phyloP scores from a whole-genome alignment of 2,797 vertebrate species.

The Enteromius thamalakanensis region DNA sequence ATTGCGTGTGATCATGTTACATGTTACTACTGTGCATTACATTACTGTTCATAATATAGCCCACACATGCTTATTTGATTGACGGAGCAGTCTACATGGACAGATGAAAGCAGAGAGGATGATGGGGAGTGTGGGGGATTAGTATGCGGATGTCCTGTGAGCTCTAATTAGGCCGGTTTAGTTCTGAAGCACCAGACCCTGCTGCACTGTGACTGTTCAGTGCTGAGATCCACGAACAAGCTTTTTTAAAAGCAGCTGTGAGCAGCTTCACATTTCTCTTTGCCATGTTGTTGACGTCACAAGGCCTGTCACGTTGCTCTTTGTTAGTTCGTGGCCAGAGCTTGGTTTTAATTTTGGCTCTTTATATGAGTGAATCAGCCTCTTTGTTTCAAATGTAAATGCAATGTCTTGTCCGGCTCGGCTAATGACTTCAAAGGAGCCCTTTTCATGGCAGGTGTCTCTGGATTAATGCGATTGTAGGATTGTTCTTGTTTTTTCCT shows the following conservation, averaged over 20 bases:
- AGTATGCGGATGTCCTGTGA: slow-evolving; percentile 47
- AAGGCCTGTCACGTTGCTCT: background rate
- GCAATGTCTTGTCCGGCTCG: slow-evolving; percentile 17
- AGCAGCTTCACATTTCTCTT: slow-evolving; percentile 7
- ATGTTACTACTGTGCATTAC: slow-evolving; percentile 19
- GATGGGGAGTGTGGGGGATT: slow-evolving; percentile 39
- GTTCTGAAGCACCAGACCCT: slow-evolving; percentile 18
- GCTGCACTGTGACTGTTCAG: slow-evolving; percentile 19
- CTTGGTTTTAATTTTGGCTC: background rate
- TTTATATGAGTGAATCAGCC: slow-evolving; percentile 14
- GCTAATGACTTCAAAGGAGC: slow-evolving; percentile 72
- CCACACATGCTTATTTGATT: slow-evolving; percentile 46
- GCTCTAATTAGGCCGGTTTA: slow-evolving; percentile 46
- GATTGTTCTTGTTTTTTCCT: slow-evolving; percentile 65
- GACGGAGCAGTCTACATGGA: slow-evolving; percentile 29
- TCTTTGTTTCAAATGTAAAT: slow-evolving; percentile 60
- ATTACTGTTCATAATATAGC: slow-evolving; percentile 18
- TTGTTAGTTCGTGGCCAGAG: background rate
- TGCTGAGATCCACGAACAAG: background rate
- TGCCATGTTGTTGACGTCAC: background rate
- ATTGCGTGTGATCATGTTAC: slow-evolving; percentile 19
- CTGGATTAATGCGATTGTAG: slow-evolving; percentile 79
- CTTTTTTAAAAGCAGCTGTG: background rate
- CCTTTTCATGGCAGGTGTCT: slow-evolving; percentile 78
- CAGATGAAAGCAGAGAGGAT: slow-evolving; percentile 41